Percentiles rank a stretch among this genome's conserved stretches.
phyloP scores from a whole-genome alignment of 2,797 vertebrate genomes.

The Margarornis squamiger region DNA sequence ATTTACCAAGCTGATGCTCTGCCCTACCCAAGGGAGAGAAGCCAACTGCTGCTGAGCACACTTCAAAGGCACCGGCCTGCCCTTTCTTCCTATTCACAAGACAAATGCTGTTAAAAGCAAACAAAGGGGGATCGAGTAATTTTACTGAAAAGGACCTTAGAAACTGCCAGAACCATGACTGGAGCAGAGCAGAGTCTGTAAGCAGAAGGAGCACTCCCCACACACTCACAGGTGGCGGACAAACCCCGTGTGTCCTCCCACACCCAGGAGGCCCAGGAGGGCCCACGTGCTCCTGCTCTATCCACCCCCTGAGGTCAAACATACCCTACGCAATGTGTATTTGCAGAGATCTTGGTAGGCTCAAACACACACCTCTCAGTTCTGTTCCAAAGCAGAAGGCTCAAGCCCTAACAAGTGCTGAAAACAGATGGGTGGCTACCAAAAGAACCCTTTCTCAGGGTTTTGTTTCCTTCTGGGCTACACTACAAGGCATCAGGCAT shows the following conservation, averaged over 20 bases:
- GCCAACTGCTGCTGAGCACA: neutral
- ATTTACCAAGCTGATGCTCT: neutral
- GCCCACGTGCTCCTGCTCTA: neutral
- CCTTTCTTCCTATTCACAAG: neutral
- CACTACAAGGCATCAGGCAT: fast-evolving
- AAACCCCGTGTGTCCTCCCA: neutral
- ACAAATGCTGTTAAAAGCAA: neutral
- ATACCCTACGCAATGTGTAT: fast-evolving
- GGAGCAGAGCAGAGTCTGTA: neutral
- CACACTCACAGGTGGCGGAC: fast-evolving
- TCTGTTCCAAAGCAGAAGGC: neutral
- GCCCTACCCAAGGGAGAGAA: neutral
- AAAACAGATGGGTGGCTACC: neutral
- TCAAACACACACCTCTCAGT: neutral
- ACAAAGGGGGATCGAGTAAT: neutral
- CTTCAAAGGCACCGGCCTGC: neutral
- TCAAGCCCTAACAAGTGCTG: neutral
- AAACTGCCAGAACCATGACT: neutral
- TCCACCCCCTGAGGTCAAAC: neutral
- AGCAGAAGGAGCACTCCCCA: neutral
- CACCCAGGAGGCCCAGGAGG: neutral
- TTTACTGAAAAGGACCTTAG: neutral
- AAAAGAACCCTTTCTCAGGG: neutral
- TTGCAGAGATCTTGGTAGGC: neutral
- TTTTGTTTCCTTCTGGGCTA: neutral